Conservation (phyloP, 2,113 vertebrate genomes). For the Mesocricetus auratus region DNA sequence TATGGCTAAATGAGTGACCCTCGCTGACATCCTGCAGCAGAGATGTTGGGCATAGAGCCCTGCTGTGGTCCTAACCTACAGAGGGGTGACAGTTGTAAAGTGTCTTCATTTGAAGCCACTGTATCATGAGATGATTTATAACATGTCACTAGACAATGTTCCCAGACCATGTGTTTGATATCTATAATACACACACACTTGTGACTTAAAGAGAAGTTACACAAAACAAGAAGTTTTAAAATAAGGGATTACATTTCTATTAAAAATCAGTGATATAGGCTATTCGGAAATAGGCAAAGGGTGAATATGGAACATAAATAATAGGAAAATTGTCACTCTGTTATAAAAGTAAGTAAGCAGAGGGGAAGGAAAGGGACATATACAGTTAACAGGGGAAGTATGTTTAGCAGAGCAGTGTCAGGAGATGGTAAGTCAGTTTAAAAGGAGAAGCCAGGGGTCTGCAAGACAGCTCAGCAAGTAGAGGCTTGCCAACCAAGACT, state of each 20-base stretch:
- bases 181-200: not conserved
- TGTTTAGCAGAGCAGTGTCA: not conserved
- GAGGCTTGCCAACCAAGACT: not conserved
- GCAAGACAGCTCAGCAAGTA: not conserved
- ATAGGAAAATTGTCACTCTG: not conserved
- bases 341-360: not conserved
- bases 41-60: not conserved
- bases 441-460: not conserved
- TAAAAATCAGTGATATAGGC: not conserved
- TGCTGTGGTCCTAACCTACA: not conserved
- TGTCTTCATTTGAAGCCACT: not conserved
- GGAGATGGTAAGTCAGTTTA: not conserved
- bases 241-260: not conserved
- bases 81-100: not conserved
- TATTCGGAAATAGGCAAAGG: not conserved
- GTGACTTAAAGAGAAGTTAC: not conserved
- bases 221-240: conserved; percentile 28
- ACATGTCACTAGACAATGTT: not conserved
- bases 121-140: not conserved
- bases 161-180: not conserved
- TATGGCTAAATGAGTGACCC: not conserved
- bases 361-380: not conserved
- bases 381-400: not conserved
- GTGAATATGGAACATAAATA: not conserved
- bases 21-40: not conserved